A percentile compares a stretch with the other conserved stretches of the same genome.
phyloP scores from a whole-genome alignment of 2,797 vertebrate species.

The Darevskia mixta region DNA sequence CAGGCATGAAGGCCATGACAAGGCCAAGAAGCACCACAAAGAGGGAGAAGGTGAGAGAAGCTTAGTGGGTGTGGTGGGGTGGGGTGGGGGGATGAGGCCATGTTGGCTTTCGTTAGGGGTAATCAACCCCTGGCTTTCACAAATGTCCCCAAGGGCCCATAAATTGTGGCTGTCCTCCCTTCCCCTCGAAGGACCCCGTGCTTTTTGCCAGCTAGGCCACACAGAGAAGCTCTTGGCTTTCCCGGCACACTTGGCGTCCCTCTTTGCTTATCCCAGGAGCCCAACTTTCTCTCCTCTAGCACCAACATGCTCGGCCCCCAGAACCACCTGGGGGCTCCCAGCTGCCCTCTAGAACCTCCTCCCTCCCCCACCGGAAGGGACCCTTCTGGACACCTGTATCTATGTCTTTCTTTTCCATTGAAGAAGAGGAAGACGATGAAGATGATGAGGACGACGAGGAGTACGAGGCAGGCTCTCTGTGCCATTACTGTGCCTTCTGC shows the following conservation, averaged over 20 bases:
- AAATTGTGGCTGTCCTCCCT: not conserved
- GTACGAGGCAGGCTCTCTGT: conserved; percentile 88
- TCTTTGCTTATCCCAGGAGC: not conserved
- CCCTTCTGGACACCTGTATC: not conserved
- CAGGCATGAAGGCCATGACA: not conserved
- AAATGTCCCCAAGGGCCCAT: not conserved
- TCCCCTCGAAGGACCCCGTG: not conserved
- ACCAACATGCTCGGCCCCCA: not conserved
- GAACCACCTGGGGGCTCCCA: not conserved
- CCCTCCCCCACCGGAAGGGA: no score
- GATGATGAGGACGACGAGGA: conserved; percentile 77
- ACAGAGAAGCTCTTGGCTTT: not conserved
- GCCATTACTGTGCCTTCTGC: conserved; percentile 88
- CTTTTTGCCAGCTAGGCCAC: not conserved
- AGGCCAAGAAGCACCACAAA: not conserved
- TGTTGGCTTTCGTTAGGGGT: not conserved
- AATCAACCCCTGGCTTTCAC: not conserved
- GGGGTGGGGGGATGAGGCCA: not conserved
- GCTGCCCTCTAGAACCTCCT: not conserved
- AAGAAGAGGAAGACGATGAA: conserved; percentile 56
- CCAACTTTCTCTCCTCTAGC: not conserved
- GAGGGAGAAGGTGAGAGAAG: conserved; percentile 25
- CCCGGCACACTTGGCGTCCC: not conserved
- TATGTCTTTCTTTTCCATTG: conserved; percentile 52
- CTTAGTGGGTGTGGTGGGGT: not conserved